phyloP scores from a whole-genome alignment of 2,888 invertebrate genomes.

The Trichopoda pennipes region DNA sequence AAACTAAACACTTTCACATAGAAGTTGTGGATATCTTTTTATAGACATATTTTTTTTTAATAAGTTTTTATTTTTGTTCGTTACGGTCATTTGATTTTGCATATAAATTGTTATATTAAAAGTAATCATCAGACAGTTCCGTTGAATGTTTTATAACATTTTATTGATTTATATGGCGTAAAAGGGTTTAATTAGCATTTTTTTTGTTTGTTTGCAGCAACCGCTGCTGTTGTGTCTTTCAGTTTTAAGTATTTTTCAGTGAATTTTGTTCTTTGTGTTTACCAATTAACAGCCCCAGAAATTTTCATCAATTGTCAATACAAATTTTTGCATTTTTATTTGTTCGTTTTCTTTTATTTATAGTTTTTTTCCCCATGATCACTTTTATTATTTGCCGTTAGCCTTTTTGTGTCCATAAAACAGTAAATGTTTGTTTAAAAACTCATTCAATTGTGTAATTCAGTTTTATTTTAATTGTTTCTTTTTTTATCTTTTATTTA shows the following conservation, averaged over 20 bases:
- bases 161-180: conserved; percentile 62
- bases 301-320: conserved; percentile 63
- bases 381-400: conserved; percentile 1
- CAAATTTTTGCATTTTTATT: conserved; percentile 9
- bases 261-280: conserved; percentile 13
- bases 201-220: conserved; percentile 5
- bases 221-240: conserved; percentile 1
- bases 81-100: conserved; percentile 66
- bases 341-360: background rate
- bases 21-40: background rate
- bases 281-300: conserved; percentile 33
- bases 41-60: background rate
- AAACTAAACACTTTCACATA: background rate
- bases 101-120: conserved; percentile 67
- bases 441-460: conserved; percentile 64
- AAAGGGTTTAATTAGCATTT: conserved; percentile 67
- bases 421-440: conserved; percentile 58
- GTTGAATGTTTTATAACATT: conserved; percentile 8
- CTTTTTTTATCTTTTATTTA: conserved; percentile 30
- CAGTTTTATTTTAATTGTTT: conserved; percentile 41
- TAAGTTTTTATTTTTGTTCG: background rate
- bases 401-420: conserved; percentile 50
- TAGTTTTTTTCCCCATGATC: background rate
- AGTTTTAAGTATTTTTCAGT: conserved; percentile 8
- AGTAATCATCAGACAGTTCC: conserved; percentile 20